These are phyloP conservation scores for Huso huso DNA, from an alignment of 2,797 vertebrate species.

Conservation along the genomic window DNA sequence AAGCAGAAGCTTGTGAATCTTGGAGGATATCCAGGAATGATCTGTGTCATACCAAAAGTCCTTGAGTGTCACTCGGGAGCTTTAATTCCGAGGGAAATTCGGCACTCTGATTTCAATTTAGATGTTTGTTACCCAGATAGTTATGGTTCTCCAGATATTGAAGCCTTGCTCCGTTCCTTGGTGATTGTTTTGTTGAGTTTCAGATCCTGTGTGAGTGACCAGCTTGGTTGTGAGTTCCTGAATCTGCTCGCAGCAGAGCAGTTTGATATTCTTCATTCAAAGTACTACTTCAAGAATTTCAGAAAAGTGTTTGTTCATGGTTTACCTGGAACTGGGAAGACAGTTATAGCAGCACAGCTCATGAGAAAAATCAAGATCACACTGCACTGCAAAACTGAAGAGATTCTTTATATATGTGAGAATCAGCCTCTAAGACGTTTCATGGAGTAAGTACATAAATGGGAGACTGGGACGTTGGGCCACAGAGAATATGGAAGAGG, in stretches of 20 bases:
- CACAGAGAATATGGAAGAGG: too few relatives aligned
- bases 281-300: slow-evolving; percentile 13
- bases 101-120: not conserved
- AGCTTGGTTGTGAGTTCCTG: slow-evolving; percentile 36
- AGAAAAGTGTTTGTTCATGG: slow-evolving; percentile 41
- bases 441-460: slow-evolving; percentile 32
- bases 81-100: not conserved
- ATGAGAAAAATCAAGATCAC: slow-evolving; percentile 38
- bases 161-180: slow-evolving; percentile 32
- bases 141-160: slow-evolving; percentile 21
- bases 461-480: too few relatives aligned
- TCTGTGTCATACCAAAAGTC: slow-evolving; percentile 30
- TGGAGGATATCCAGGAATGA: slow-evolving; percentile 29
- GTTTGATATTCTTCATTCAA: slow-evolving; percentile 33
- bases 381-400: slow-evolving; percentile 13
- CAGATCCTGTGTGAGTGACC: slow-evolving; percentile 37
- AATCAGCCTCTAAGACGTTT: slow-evolving; percentile 31
- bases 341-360: slow-evolving; percentile 41
- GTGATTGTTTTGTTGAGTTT: slow-evolving; percentile 39
- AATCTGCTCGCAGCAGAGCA: slow-evolving; percentile 43
- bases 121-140: slow-evolving; percentile 22
- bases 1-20: slow-evolving; percentile 42
- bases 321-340: slow-evolving; percentile 50
- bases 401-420: slow-evolving; percentile 49
- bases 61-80: slow-evolving; percentile 17